Evolutionary conservation across 2,888 invertebrate species (phyloP).

Genomic region (Coecobrya sp.): DNA sequence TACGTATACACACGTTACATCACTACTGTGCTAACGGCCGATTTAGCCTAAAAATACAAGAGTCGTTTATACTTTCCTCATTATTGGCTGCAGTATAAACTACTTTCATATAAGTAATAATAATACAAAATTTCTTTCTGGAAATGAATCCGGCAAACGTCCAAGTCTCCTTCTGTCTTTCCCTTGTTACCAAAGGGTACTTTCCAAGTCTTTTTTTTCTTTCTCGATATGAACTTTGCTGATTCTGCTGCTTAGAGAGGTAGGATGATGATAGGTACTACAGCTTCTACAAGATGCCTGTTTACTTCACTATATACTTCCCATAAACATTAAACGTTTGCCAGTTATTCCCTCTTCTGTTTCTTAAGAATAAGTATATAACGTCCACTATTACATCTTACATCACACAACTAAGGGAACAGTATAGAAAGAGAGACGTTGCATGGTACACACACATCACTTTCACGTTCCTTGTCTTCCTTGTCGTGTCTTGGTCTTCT

Average conservation of each 20-base stretch:
- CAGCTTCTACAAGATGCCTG: too few relatives aligned
- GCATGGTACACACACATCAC: constrained; percentile 69
- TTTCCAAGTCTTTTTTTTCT: background rate
- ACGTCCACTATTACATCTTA: constrained; percentile 50
- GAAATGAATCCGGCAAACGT: constrained; percentile 77
- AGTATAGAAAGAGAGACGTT: background rate
- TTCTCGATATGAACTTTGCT: constrained; percentile 22
- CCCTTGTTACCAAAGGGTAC: constrained; percentile 45
- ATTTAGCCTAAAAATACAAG: constrained; percentile 45
- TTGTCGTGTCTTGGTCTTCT: constrained; percentile 40
- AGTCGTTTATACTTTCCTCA: constrained; percentile 37
- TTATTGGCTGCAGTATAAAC: constrained; percentile 53
- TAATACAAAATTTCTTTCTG: constrained; percentile 25
- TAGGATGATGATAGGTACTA: constrained; percentile 22
- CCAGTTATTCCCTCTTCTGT: constrained; percentile 6
- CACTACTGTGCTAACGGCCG: background rate
- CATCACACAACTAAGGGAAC: background rate
- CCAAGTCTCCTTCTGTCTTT: constrained; percentile 38
- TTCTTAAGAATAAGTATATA: constrained; percentile 27
- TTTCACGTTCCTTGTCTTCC: constrained; percentile 69
- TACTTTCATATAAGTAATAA: constrained; percentile 31
- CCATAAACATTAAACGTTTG: constrained; percentile 48
- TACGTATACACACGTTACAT: constrained; percentile 3
- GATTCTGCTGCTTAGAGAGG: constrained; percentile 42
- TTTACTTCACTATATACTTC: constrained; percentile 24